These are phyloP conservation scores for Stomatorhinus walkeri DNA, from an alignment of 2,797 vertebrate species.

Conservation along the genomic window DNA sequence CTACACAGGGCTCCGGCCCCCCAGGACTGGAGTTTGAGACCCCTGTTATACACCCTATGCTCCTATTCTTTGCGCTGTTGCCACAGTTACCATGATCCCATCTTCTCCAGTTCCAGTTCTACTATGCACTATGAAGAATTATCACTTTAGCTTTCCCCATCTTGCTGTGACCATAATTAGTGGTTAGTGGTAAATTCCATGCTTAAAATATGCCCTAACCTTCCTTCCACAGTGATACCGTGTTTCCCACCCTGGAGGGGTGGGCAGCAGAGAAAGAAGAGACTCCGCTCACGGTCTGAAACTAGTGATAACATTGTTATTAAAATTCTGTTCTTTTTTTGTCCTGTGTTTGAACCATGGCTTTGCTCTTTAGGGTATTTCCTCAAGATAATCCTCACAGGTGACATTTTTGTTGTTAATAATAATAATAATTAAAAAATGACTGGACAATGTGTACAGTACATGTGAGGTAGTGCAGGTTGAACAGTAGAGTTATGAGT, in stretches of 20 bases:
- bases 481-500: background rate
- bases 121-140: background rate
- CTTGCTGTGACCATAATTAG: background rate
- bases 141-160: background rate
- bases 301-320: background rate
- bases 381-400: background rate
- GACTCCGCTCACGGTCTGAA: constrained; percentile 70
- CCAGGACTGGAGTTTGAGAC: too few relatives aligned
- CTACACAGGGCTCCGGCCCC: too few relatives aligned
- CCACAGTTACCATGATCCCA: constrained; percentile 36
- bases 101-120: background rate
- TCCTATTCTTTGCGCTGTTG: constrained; percentile 27
- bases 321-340: background rate
- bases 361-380: background rate
- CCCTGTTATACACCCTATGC: constrained; percentile 14
- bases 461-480: background rate
- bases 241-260: constrained; percentile 67
- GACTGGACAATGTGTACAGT: background rate
- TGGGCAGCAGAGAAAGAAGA: constrained; percentile 55
- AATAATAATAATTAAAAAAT: background rate
- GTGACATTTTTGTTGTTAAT: background rate
- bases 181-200: background rate
- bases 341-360: background rate
- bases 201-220: background rate
- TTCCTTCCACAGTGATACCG: constrained; percentile 57